phyloP scores from a whole-genome alignment of 1,140 invertebrate species.

The Conus ventricosus region DNA sequence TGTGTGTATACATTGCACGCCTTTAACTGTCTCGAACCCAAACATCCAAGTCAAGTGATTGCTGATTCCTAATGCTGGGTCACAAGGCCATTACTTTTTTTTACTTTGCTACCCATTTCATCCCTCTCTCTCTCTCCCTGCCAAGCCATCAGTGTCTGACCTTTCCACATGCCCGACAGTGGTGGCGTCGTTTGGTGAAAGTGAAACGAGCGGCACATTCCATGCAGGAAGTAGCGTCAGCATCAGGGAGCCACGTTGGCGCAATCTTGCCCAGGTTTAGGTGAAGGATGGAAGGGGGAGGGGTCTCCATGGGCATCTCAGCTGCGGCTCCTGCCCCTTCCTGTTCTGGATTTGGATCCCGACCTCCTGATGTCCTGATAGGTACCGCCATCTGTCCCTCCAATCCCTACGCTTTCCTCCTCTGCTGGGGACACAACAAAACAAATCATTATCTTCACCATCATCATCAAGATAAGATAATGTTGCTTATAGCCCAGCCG shows the following conservation, averaged over 20 bases:
- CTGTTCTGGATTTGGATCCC: slow-evolving; percentile 13
- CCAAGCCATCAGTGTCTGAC: slow-evolving; percentile 65
- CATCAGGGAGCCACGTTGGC: slow-evolving; percentile 87
- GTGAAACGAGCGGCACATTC: slow-evolving; percentile 93
- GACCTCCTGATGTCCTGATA: not conserved
- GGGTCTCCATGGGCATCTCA: not conserved
- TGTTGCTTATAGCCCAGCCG: too few species aligned
- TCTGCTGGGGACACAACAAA: not conserved
- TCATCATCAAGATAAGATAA: too few species aligned
- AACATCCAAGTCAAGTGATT: too few species aligned
- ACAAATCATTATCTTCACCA: too few species aligned
- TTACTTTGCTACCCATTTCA: too few species aligned
- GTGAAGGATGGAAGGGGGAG: slow-evolving; percentile 47
- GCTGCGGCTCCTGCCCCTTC: slow-evolving; percentile 4
- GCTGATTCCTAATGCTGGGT: too few species aligned
- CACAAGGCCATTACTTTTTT: too few species aligned
- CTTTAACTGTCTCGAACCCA: too few species aligned
- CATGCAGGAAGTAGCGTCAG: slow-evolving; percentile 92
- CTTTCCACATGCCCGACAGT: slow-evolving; percentile 93
- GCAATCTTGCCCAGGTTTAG: slow-evolving; percentile 66
- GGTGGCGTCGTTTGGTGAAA: slow-evolving; percentile 94
- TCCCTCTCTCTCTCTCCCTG: too few species aligned
- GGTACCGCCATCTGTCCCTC: not conserved
- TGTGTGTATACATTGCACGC: too few species aligned
- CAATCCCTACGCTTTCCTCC: not conserved